These are phyloP conservation scores for Podilymbus podiceps DNA, from an alignment of 2,113 vertebrate genomes.

Conservation along the genomic window DNA sequence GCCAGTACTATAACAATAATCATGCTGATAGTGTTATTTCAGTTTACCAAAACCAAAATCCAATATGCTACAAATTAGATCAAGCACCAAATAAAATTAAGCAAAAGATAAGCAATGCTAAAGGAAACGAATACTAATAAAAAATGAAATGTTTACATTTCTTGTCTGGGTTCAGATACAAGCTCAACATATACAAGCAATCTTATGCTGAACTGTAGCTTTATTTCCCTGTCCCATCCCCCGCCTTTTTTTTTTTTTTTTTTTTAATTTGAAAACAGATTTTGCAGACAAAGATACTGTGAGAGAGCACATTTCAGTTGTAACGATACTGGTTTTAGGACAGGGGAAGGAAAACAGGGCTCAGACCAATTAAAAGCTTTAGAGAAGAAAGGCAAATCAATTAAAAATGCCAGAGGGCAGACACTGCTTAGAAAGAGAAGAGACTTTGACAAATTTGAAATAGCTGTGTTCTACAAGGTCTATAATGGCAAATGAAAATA, in stretches of 20 bases:
- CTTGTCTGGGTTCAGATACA: not conserved
- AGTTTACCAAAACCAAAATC: conserved; percentile 45
- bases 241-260: too few species aligned
- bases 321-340: not conserved
- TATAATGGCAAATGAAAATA: not conserved
- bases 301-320: not conserved
- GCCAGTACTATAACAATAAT: conserved; percentile 49
- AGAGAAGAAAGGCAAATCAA: conserved; percentile 24
- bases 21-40: conserved; percentile 38
- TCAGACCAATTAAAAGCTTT: conserved; percentile 26
- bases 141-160: conserved; percentile 17
- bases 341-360: not conserved
- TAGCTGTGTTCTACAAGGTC: not conserved
- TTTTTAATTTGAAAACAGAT: not conserved
- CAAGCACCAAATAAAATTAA: conserved; percentile 44
- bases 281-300: not conserved
- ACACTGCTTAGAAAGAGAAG: not conserved
- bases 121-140: conserved; percentile 36
- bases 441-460: conserved; percentile 23
- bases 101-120: conserved; percentile 26
- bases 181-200: not conserved
- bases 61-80: conserved; percentile 51
- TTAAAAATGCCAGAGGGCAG: conserved; percentile 40
- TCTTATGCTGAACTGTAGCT: not conserved
- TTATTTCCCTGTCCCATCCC: not conserved